Base-by-base conservation (phyloP, 2,888 invertebrate genomes). In the Formica aserva region DNA sequence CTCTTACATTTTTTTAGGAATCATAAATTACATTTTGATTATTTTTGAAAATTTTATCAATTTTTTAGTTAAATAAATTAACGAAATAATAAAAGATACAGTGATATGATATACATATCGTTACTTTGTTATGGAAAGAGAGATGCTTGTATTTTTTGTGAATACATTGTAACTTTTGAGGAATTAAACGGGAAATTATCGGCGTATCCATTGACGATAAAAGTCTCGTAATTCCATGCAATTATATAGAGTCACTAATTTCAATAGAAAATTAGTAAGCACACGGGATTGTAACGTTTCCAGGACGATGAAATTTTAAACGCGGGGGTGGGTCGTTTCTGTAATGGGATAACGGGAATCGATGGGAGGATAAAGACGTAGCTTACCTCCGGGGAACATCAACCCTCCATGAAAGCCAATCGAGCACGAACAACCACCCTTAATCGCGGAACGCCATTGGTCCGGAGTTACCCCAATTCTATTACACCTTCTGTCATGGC, bases 371-470 rank as follows among this genome's bases (percentile, higher is more conserved):
- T 82, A 77, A 82, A 66, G 80, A 83, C 82, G 35, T 63, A 55
- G 62, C 63, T 71, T 57, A 57, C 75, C 71, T 48, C 63, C 29
- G 38, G 29, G 38, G 48, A 83, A 52, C 72, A 77, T 85, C 77
- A 65, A 65, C 75, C 85, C 86, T 67, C 67, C 69, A 41, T 71
- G 77, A 72, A 86, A 82, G 77, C 74, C 85, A 75, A 83, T 86
- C 83, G 83, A 85, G 63, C 85, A 78, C 77, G 71, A 84, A 84
- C 60, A 78, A 76, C 82, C 75, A 72, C 66, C 80, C 52, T 63
- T 63, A 65, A 80, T 72, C 76, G 55, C 66, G 80, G 32, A 52
- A 57, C 72, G 78, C 80, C 67, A 87, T 87, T 87, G 87, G 86
- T 32, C 45, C 78, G 77, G 48, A 45, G 75, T 65, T 74, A 82